phyloP scores from a whole-genome alignment of 1,140 invertebrate species.

The Drosophila novamexicana region DNA sequence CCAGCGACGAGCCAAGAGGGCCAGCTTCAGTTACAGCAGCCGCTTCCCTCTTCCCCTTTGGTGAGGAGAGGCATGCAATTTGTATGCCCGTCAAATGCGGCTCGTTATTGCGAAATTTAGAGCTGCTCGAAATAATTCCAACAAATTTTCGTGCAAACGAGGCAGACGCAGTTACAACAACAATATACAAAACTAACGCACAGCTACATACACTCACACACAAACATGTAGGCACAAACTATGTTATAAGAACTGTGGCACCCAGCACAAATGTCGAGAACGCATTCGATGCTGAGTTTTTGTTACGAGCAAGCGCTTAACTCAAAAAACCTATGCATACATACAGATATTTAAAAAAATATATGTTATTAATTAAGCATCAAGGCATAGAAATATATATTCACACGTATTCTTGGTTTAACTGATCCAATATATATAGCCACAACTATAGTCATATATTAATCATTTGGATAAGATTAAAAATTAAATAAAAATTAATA shows the following conservation, averaged over 20 bases:
- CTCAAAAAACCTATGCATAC: no score
- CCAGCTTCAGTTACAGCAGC: constrained; percentile 16
- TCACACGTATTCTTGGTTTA: no score
- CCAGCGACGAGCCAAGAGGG: background rate
- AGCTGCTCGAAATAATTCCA: constrained; percentile 81
- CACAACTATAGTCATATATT: no score
- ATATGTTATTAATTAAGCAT: no score
- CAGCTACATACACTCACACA: constrained; percentile 20
- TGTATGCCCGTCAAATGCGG: constrained; percentile 79
- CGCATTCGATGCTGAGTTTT: background rate
- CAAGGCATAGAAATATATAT: no score
- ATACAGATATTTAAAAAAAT: no score
- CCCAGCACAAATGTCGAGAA: constrained; percentile 31
- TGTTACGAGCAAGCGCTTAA: background rate
- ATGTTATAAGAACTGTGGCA: constrained; percentile 31
- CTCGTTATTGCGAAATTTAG: constrained; percentile 81
- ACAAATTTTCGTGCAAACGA: constrained; percentile 79
- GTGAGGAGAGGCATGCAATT: constrained; percentile 52
- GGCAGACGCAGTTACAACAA: constrained; percentile 59
- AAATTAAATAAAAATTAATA: no score
- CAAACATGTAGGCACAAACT: constrained; percentile 24
- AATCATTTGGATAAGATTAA: no score
- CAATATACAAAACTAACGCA: constrained; percentile 26
- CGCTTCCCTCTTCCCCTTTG: no score
- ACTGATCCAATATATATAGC: no score